A percentile compares a stretch with the other conserved stretches of the same genome.
Evolutionary conservation across 2,888 invertebrate species (phyloP).

Genomic region (Hyalella azteca): DNA sequence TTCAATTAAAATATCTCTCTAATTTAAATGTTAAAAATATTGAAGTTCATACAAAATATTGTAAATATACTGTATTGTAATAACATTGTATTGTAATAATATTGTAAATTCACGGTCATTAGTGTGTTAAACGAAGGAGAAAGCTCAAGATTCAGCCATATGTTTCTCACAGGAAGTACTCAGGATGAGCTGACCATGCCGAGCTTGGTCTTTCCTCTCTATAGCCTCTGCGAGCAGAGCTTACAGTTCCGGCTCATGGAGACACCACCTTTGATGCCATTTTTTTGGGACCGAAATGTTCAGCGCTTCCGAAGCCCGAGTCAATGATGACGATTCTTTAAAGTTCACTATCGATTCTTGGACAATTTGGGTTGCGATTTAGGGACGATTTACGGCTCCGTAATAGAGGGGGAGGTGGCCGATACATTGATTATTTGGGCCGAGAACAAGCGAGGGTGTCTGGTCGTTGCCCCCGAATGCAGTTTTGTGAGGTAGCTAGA

Average conservation of each 20-base stretch:
- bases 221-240: not conserved
- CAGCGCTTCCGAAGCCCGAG: slow-evolving; percentile 1
- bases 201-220: not conserved
- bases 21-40: no score
- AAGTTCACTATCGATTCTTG: slow-evolving; percentile 32
- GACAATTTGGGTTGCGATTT: slow-evolving; percentile 32
- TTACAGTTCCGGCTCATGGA: not conserved
- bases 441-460: slow-evolving; percentile 23
- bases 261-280: not conserved
- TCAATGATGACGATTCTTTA: slow-evolving; percentile 37
- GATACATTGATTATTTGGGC: slow-evolving; percentile 31
- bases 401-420: slow-evolving; percentile 19
- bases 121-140: no score
- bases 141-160: no score
- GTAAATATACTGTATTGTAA: no score
- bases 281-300: slow-evolving; percentile 1
- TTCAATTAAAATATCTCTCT: no score
- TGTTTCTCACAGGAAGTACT: no score
- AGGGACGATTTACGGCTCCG: slow-evolving; percentile 32
- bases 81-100: no score
- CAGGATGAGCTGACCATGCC: no score
- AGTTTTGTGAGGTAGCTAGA: no score
- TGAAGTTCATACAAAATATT: no score
- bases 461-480: no score
- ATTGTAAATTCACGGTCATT: no score